A percentile compares a stretch with the other conserved stretches of the same genome.
phyloP scores from a whole-genome alignment of 2,888 invertebrate species.

The Ectobius pallidus region DNA sequence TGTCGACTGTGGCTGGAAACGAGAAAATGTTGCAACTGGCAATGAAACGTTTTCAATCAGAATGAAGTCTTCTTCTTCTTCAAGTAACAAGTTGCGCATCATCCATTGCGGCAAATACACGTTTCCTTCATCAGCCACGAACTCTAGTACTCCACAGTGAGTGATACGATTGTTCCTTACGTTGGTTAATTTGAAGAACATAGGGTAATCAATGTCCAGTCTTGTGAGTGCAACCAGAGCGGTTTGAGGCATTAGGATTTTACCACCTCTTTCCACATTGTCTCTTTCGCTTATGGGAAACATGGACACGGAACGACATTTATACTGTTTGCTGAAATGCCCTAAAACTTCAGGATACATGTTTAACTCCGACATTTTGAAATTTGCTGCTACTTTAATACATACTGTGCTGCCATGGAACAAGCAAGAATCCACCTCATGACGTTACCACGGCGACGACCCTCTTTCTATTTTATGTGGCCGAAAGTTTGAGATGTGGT shows the following conservation, averaged over 20 bases:
- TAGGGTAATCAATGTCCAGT: conserved; percentile 95
- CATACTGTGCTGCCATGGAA: no score
- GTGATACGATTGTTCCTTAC: conserved; percentile 82
- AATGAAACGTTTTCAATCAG: conserved; percentile 92
- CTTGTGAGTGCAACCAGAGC: conserved; percentile 91
- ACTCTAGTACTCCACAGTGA: conserved; percentile 96
- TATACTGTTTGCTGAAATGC: no score
- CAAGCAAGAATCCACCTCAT: no score
- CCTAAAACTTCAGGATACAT: no score
- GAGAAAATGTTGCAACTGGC: conserved; percentile 94
- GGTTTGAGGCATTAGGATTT: conserved; percentile 98
- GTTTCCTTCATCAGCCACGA: conserved; percentile 98
- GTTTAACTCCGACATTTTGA: no score
- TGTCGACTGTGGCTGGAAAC: conserved; percentile 94
- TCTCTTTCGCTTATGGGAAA: no score
- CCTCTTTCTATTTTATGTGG: no score
- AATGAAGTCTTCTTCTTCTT: conserved; percentile 89
- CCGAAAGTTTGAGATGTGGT: no score
- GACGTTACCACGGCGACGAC: no score
- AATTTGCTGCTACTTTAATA: no score
- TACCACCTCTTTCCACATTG: no score
- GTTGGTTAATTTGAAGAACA: conserved; percentile 96
- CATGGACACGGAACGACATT: no score
- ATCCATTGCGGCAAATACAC: conserved; percentile 99
- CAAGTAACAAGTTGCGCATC: conserved; percentile 92